Base-by-base conservation (phyloP, 2,888 invertebrate species). In the Tenthredo notha region DNA sequence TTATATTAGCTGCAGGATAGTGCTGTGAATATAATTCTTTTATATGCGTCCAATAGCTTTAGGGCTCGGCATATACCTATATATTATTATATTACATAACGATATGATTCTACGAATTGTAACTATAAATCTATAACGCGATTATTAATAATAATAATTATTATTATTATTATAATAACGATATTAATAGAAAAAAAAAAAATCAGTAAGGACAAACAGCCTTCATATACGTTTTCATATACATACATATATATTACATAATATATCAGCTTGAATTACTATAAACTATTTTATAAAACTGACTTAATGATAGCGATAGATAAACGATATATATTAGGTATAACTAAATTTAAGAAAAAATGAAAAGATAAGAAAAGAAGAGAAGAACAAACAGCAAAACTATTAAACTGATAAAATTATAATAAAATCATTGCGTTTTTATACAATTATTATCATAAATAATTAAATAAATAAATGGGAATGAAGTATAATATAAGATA, bases 1-100 rank as follows among this genome's bases (percentile, higher is more conserved):
- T 61, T 21, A 58, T 21, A 61, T 61, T 61, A 61, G 10, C 21
- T 61, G 61, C 61, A 61, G 61, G 61, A 25, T 61, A 61, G 61
- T 61, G 61, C 61, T 61, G 61, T 61, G 61, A 61, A 61, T 61
- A 61, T 61, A 61, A 61, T 61, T 61, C 33, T 25, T 61, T 61
- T 61, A 25, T 61, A 25, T 61, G 61, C 61, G 61, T 61, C 61
- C 61, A 61, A 61, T 61, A 25, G 61, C 61, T 61, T 61, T 61
- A 61, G 61, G 61, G 61, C 61, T 25, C 61, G 61, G 61, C 61
- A 61, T 61, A 54, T 54, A 50, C 15, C 3, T 50, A 50, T 54
- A 54, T 54, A n/a, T 54, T n/a, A n/a, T n/a, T 21, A 25, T 25
- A 61, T 25, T 61, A 25, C 25, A 61, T 61, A 61, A 61, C 25